Evolutionary conservation across 1,140 invertebrate species (phyloP), one percentile per base, ranked within the genome.

Genomic region (Drosophila persimilis): DNA sequence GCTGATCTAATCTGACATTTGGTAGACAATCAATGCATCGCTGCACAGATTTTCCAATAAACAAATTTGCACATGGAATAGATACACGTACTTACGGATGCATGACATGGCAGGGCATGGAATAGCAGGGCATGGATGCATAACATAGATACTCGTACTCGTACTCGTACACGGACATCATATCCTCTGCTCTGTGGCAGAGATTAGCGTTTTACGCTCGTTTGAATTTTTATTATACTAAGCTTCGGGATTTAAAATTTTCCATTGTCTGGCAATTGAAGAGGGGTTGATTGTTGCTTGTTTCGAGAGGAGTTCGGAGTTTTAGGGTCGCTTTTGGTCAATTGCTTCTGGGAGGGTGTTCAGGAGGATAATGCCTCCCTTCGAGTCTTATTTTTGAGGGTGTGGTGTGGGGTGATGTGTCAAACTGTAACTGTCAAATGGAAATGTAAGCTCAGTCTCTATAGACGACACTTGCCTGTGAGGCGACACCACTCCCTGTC

Each of bases 161-260:
- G 9, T 3, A 35, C 29, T 7, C 35, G 9, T 3, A 35, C 29
- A 31, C 29, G 31, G 47, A 61, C 60, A 59, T 50, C 64, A 61
- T 55, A 59, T 50, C 64, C 53, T 53, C 8, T 47, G 50, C 52
- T 75, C 74, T 88, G 84, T 75, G 75, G 78, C 70, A 60, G 63
- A 89, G 89, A 90, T 90, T 90, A 90, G 80, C 89, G 89, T 89
- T 90, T 90, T 81, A 90, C 88, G 89, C 89, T 90, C 89, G 89
- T 72, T 90, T 90, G 89, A 90, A 89, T 90, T 89, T 90, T 78
- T 71, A 90, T 90, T 90, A 84, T 89, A 70, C 73, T 80, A 83
- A 90, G 83, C 83, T 80, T 74, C 43, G 53, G 56, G 88, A 83
- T 90, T 90, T 83, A 78, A 77, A 77, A 83, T 66, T 67, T 46